Percentiles rank a stretch among this genome's conserved stretches.
These are phyloP conservation scores for Heterotilapia buettikoferi DNA, from an alignment of 2,113 vertebrate genomes.

Conservation along the genomic window DNA sequence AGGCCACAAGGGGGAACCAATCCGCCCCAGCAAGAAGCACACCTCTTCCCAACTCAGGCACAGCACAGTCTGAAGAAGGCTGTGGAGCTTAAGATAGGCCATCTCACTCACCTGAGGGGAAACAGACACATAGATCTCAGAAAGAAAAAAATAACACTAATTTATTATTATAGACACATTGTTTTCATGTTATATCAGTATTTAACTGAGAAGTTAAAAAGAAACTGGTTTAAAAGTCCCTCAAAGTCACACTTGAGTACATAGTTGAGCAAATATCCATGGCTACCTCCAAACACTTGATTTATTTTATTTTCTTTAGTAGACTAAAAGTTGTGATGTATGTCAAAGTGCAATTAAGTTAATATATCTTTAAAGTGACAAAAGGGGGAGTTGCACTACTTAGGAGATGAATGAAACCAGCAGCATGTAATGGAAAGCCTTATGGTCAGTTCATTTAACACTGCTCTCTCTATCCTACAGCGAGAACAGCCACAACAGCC, in stretches of 20 bases:
- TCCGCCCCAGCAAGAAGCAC: constrained; percentile 87
- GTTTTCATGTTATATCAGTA: neutral
- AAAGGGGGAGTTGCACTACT: neutral
- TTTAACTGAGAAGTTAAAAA: neutral
- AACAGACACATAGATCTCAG: neutral
- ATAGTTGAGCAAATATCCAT: neutral
- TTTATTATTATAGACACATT: neutral
- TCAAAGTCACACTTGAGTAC: neutral
- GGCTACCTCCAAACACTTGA: neutral
- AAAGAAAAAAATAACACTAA: neutral
- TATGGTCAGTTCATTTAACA: constrained; percentile 16
- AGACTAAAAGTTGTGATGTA: neutral
- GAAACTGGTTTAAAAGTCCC: neutral
- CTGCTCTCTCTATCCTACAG: neutral
- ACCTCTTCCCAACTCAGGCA: constrained; percentile 82
- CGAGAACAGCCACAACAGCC: neutral
- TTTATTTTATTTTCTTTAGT: neutral
- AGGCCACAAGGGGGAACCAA: constrained; percentile 79
- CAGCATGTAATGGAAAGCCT: neutral
- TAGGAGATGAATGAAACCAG: neutral
- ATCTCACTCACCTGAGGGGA: constrained; percentile 81
- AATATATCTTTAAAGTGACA: neutral
- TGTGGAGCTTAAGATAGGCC: constrained; percentile 91
- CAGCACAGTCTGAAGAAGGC: constrained; percentile 83
- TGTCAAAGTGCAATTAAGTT: neutral